Base-by-base conservation (phyloP, 2,113 vertebrate species). In the Spheniscus mendiculus region DNA sequence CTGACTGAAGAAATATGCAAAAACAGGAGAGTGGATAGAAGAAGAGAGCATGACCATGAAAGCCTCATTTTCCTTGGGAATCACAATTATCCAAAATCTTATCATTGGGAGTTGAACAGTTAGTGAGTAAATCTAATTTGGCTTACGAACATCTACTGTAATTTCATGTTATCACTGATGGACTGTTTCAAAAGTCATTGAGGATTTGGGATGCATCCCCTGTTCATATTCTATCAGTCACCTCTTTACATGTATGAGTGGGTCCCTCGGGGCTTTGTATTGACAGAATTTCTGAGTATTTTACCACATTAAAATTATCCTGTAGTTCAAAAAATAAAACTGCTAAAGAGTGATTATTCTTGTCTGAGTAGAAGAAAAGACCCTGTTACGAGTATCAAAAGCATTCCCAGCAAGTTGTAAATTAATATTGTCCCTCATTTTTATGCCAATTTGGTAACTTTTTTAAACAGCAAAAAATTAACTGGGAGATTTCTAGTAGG, bases 211-310 rank as follows among this genome's bases (percentile, higher is more conserved):
- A 63, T 44, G 9, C 7, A 40, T 17, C 4, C 36, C 45, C 34
- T 61, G 27, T 36, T 87, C 36, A 25, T 13, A 36, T 32, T 16
- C n/a, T 53, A 44, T 36, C 72, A 59, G 49, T 44, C 38, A 90
- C 44, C 25, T 42, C 27, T 70, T 87, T 16, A 87, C 21, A 47
- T 0, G 0, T 22, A 27, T 17, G 55, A 85, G 26, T 29, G 7
- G 5, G 15, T 69, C 17, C 22, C 55, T 58, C 0, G 0, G 32
- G 30, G 13, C 27, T 58, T 66, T 42, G 10, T 30, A 85, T 8
- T 47, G 26, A 55, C 34, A 83, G 61, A 80, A 91, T 18, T 91
- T 65, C 61, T 67, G 45, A 67, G 32, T 26, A 74, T 58, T 81
- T 73, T 65, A 77, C 29, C 47, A 71, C 20, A 36, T 5, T 21